These are phyloP conservation scores for Limnephilus auricula DNA, from an alignment of 2,888 invertebrate species.

Conservation along the genomic window DNA sequence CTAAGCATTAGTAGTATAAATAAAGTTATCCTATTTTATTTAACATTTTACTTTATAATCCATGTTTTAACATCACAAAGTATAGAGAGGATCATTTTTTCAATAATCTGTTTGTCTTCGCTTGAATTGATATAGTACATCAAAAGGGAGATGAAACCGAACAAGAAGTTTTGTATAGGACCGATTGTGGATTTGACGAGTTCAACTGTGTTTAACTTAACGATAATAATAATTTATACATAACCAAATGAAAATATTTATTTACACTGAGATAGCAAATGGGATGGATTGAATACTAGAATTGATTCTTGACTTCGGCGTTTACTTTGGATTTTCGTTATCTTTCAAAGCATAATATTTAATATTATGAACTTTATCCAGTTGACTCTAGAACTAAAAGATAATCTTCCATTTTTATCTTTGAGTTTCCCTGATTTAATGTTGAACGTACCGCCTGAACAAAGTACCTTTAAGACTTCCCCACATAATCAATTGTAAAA, in stretches of 20 bases:
- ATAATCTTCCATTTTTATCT: not conserved
- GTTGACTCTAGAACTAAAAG: not conserved
- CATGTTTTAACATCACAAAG: not conserved
- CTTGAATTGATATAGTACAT: not conserved
- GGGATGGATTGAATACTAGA: not conserved
- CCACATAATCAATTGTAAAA: not conserved
- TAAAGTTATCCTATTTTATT: not conserved
- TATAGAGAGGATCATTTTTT: not conserved
- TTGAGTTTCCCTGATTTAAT: not conserved
- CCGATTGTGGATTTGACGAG: conserved; percentile 16
- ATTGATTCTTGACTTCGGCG: not conserved
- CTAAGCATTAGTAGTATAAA: not conserved
- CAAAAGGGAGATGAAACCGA: not conserved
- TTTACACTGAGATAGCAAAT: not conserved
- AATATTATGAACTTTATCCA: not conserved
- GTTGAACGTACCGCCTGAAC: not conserved
- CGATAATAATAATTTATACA: not conserved
- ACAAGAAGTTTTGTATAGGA: not conserved
- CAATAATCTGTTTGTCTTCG: not conserved
- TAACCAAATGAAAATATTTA: not conserved
- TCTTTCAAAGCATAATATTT: not conserved
- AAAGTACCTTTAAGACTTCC: not conserved
- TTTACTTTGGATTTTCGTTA: not conserved
- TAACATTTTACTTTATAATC: not conserved
- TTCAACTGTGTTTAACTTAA: not conserved